These are phyloP conservation scores for Drosophila kanekoi DNA, from an alignment of 2,888 invertebrate genomes.

Conservation along the genomic window DNA sequence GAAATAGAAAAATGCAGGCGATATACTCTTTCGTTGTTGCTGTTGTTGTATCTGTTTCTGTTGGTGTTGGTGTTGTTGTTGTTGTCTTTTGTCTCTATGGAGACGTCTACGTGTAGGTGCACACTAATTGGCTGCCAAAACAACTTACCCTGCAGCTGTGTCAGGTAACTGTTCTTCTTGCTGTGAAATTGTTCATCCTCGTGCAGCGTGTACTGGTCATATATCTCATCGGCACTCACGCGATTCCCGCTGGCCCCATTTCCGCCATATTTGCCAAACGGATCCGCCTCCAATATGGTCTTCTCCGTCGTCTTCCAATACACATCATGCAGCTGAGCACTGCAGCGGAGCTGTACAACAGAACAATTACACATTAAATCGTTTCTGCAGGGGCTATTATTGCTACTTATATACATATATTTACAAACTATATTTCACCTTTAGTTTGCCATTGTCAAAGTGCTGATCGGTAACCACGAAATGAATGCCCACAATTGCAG, in stretches of 20 bases:
- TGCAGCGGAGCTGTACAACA: conserved; percentile 87
- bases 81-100: conserved; percentile 17
- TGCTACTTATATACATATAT: not conserved
- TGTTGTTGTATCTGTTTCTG: conserved; percentile 33
- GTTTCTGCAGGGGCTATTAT: no score
- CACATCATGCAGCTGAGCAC: conserved; percentile 88
- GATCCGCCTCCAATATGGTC: conserved; percentile 87
- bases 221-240: conserved; percentile 71
- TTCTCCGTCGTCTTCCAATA: conserved; percentile 90
- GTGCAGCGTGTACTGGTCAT: conserved; percentile 83
- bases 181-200: conserved; percentile 82
- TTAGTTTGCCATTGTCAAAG: conserved; percentile 86
- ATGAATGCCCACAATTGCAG: conserved; percentile 86
- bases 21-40: conserved; percentile 46
- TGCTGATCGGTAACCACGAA: conserved; percentile 86
- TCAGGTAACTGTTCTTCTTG: conserved; percentile 84
- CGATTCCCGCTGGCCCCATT: conserved; percentile 77
- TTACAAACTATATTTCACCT: conserved; percentile 76
- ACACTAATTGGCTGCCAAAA: conserved; percentile 58
- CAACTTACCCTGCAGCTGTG: conserved; percentile 84
- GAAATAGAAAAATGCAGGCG: conserved; percentile 74
- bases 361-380: not conserved
- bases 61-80: conserved; percentile 9
- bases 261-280: conserved; percentile 65
- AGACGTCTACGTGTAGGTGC: conserved; percentile 33